A percentile compares a stretch with the other conserved stretches of the same genome.
These are phyloP conservation scores for Sinodicranocentrus sp. DNA, from an alignment of 2,888 invertebrate species.

Conservation along the genomic window DNA sequence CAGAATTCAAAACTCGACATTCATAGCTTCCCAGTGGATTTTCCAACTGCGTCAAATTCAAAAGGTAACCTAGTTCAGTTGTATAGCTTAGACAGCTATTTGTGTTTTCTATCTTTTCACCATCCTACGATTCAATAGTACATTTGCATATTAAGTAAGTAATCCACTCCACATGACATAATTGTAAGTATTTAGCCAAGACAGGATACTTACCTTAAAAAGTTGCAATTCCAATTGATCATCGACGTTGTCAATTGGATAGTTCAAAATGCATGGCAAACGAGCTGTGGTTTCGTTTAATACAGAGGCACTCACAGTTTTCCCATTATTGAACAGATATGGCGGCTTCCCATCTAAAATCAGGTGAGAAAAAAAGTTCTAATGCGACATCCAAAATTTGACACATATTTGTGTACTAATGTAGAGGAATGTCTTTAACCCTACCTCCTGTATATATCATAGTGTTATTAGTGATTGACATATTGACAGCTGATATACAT, in stretches of 20 bases:
- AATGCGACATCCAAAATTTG: not conserved
- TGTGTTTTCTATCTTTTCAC: slow-evolving; percentile 20
- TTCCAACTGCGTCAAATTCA: slow-evolving; percentile 46
- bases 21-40: slow-evolving; percentile 40
- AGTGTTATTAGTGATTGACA: slow-evolving; percentile 26
- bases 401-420: not conserved
- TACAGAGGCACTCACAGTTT: not conserved
- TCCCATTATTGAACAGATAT: slow-evolving; percentile 35
- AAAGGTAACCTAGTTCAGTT: slow-evolving; percentile 40
- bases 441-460: slow-evolving; percentile 50
- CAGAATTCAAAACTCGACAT: slow-evolving; percentile 49
- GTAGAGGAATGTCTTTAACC: too few species aligned
- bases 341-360: slow-evolving; percentile 35
- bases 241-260: slow-evolving; percentile 35
- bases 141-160: not conserved
- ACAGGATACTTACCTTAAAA: slow-evolving; percentile 27
- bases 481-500: not conserved
- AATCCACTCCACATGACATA: not conserved
- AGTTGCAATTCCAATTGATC: slow-evolving; percentile 28
- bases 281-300: slow-evolving; percentile 34
- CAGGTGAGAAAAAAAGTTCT: not conserved
- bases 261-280: slow-evolving; percentile 42
- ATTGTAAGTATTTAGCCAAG: not conserved
- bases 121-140: slow-evolving; percentile 51
- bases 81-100: slow-evolving; percentile 34